phyloP scores from a whole-genome alignment of 2,888 invertebrate species.

The Brachyptera putata region DNA sequence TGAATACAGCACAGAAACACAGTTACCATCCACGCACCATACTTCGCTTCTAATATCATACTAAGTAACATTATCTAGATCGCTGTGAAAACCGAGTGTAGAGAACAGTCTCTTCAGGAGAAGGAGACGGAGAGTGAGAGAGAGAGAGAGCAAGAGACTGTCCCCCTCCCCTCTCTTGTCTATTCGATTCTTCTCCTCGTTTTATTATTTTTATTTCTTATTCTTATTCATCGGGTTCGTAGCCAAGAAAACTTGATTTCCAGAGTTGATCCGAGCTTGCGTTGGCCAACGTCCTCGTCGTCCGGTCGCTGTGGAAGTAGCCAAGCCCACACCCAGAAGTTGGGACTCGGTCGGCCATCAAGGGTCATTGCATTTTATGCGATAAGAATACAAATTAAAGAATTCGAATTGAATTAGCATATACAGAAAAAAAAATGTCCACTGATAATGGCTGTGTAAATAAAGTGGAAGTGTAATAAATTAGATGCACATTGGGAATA shows the following conservation, averaged over 20 bases:
- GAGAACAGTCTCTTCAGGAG: not conserved
- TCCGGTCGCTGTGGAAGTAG: no score
- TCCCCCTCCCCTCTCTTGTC: no score
- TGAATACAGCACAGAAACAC: no score
- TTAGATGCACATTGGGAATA: no score
- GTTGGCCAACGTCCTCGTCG: not conserved
- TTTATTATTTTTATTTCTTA: not conserved
- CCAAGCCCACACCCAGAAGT: not conserved
- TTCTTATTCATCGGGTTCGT: not conserved
- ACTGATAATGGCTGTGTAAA: no score
- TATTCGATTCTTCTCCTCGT: not conserved
- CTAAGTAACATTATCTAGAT: not conserved
- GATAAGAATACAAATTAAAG: not conserved
- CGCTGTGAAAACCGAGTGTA: not conserved
- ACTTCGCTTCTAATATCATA: conserved; percentile 21
- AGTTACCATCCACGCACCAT: no score
- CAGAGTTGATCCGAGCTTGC: not conserved
- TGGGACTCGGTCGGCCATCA: not conserved
- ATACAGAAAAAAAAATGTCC: no score
- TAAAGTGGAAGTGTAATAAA: no score
- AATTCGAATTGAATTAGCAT: no score
- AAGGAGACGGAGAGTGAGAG: no score
- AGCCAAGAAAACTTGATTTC: conserved; percentile 9
- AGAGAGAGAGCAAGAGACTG: no score
- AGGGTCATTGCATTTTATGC: conserved; percentile 1